Conservation (phyloP, 2,797 vertebrate species). For the Gymnothorax reevesii region DNA sequence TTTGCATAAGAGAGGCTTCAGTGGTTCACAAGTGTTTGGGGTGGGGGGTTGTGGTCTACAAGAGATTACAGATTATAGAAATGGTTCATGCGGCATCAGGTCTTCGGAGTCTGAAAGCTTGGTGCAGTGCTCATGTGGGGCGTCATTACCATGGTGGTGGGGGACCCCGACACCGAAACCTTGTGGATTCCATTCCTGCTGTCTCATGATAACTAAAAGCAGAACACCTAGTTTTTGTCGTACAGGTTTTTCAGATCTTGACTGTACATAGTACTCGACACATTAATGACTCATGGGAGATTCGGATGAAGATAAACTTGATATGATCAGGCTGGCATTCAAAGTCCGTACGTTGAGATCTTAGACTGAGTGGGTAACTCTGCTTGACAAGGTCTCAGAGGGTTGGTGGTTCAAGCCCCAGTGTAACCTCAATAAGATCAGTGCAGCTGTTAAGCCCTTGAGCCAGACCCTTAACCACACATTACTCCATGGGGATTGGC, state of each 20-base stretch:
- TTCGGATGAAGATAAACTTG: neutral
- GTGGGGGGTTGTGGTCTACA: neutral
- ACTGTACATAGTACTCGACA: neutral
- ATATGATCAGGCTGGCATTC: neutral
- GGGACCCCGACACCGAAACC: neutral
- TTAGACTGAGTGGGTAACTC: too few relatives aligned
- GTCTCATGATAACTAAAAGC: neutral
- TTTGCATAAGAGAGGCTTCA: neutral
- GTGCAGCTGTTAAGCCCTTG: too few relatives aligned
- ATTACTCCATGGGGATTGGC: too few relatives aligned
- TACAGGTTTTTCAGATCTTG: neutral
- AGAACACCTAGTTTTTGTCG: neutral
- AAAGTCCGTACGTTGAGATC: neutral
- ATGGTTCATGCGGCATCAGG: neutral
- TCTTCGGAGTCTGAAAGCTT: neutral
- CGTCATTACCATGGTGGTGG: neutral
- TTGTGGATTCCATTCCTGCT: neutral
- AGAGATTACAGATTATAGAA: neutral
- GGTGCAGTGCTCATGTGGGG: neutral
- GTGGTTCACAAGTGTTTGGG: neutral
- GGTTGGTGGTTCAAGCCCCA: too few relatives aligned
- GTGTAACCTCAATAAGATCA: too few relatives aligned
- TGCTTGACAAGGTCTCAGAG: too few relatives aligned
- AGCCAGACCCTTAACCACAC: too few relatives aligned
- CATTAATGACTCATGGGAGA: neutral